Conservation (phyloP, 2,888 invertebrate species). For the Aricia artaxerxes region DNA sequence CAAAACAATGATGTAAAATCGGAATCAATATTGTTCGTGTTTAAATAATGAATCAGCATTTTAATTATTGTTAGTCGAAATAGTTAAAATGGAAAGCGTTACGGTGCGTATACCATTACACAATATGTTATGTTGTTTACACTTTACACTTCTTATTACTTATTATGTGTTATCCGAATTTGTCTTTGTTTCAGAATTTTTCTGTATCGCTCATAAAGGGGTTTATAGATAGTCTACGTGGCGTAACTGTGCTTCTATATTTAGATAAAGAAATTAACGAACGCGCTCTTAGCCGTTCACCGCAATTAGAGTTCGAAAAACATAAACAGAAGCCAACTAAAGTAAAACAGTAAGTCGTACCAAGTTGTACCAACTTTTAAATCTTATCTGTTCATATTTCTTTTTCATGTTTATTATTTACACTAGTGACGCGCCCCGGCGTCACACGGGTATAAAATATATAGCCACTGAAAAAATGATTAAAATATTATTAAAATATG, state of each 20-base stretch:
- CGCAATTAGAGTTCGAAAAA: constrained; percentile 72
- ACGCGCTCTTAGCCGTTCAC: constrained; percentile 77
- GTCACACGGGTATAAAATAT: no score
- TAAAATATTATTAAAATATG: no score
- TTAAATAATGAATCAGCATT: constrained; percentile 48
- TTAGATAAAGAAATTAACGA: constrained; percentile 90
- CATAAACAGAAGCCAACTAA: constrained; percentile 69
- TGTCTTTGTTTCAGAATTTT: constrained; percentile 81
- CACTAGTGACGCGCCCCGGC: no score
- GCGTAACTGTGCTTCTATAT: constrained; percentile 87
- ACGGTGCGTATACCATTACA: constrained; percentile 46
- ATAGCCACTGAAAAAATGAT: no score
- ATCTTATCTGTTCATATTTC: not conserved
- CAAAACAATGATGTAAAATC: constrained; percentile 36
- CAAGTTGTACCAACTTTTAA: not conserved
- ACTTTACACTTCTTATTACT: constrained; percentile 44
- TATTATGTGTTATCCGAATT: constrained; percentile 36
- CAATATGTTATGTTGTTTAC: constrained; percentile 38
- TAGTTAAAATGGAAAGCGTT: constrained; percentile 60
- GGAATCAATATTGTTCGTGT: constrained; percentile 30
- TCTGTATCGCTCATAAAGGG: constrained; percentile 85
- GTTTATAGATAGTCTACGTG: constrained; percentile 88
- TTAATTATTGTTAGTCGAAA: constrained; percentile 2
- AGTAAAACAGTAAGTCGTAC: constrained; percentile 74
- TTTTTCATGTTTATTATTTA: no score